Conservation (phyloP, 2,888 invertebrate species). For the Nineta flava region DNA sequence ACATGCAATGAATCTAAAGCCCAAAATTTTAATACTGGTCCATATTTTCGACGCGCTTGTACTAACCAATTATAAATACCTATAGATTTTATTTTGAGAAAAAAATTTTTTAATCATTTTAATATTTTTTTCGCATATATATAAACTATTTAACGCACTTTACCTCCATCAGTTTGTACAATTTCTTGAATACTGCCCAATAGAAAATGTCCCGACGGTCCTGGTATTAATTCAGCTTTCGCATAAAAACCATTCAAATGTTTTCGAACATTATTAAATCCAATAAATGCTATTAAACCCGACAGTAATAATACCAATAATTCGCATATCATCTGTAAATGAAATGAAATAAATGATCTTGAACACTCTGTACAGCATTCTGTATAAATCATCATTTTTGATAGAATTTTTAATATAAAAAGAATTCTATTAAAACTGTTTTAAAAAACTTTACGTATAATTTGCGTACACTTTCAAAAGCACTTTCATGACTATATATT, state of each 20-base stretch:
- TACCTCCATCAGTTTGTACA: neutral
- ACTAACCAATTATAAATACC: neutral
- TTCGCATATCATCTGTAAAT: too few species aligned
- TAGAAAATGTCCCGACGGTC: neutral
- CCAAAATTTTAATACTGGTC: neutral
- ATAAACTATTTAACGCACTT: neutral
- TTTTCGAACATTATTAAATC: neutral
- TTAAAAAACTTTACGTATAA: too few species aligned
- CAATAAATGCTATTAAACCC: too few species aligned
- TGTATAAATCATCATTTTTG: too few species aligned
- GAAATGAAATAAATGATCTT: too few species aligned
- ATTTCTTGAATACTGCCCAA: slow-evolving; percentile 1
- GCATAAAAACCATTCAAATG: neutral
- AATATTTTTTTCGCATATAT: too few species aligned
- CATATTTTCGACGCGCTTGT: neutral
- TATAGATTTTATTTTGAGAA: neutral
- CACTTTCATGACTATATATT: too few species aligned
- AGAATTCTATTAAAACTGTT: too few species aligned
- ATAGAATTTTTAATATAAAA: too few species aligned
- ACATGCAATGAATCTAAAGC: neutral
- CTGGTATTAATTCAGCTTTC: neutral
- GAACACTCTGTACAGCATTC: too few species aligned
- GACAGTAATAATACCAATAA: too few species aligned
- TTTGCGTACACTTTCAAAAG: too few species aligned
- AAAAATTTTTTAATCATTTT: neutral